Conservation (phyloP, 1,140 invertebrate genomes). For the Coelopa frigida region DNA sequence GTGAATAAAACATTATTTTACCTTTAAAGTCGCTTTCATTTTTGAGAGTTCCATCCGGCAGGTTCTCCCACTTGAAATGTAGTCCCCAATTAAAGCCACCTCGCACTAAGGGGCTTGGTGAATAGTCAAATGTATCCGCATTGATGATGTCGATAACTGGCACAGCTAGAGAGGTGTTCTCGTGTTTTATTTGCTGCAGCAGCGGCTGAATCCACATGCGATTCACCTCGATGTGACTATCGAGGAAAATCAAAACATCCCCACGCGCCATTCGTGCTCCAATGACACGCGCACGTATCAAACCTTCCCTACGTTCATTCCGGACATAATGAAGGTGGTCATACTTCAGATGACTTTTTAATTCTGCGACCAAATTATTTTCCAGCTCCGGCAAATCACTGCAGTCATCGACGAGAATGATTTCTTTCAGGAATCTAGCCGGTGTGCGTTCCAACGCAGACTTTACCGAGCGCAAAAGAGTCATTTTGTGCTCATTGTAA, state of each 20-base stretch:
- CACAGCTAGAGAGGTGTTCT: constrained; percentile 59
- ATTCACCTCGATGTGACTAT: constrained; percentile 96
- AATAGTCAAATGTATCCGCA: constrained; percentile 90
- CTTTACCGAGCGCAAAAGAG: constrained; percentile 81
- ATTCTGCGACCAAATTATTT: constrained; percentile 57
- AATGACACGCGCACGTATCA: constrained; percentile 88
- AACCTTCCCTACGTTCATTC: constrained; percentile 75
- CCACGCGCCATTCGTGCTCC: constrained; percentile 56
- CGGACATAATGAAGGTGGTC: constrained; percentile 64
- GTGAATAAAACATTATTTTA: constrained; percentile 5
- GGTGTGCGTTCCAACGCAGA: constrained; percentile 82
- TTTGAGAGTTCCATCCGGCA: constrained; percentile 56
- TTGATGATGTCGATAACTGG: constrained; percentile 98
- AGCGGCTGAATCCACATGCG: constrained; percentile 83
- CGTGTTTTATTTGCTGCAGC: constrained; percentile 60
- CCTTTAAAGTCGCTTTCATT: constrained; percentile 45
- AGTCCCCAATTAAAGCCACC: constrained; percentile 93
- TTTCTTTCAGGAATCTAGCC: constrained; percentile 69
- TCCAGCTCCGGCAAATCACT: constrained; percentile 67
- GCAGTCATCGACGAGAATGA: constrained; percentile 88
- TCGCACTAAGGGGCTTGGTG: constrained; percentile 72
- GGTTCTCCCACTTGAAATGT: constrained; percentile 92
- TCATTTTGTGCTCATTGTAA: constrained; percentile 90
- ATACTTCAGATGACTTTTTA: constrained; percentile 46
- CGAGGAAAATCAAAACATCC: constrained; percentile 83